Conservation (phyloP, 2,888 invertebrate genomes). For the Luperina nickerlii region DNA sequence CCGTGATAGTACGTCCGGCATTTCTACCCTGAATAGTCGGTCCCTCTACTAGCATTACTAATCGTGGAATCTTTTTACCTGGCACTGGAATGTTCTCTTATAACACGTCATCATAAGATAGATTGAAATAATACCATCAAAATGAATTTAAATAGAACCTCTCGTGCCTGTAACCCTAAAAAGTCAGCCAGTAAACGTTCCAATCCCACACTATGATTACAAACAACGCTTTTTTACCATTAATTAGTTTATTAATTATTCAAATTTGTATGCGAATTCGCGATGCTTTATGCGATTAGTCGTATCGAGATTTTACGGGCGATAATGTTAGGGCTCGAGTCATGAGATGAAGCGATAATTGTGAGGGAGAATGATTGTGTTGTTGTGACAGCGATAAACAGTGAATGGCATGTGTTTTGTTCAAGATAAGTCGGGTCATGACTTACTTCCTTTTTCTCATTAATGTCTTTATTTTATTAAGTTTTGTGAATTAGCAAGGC, state of each 20-base stretch:
- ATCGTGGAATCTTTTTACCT: background rate
- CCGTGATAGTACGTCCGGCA: too few relatives aligned
- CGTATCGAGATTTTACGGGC: slow-evolving; percentile 80
- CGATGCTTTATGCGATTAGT: slow-evolving; percentile 86
- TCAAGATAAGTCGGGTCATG: background rate
- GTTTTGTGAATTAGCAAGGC: background rate
- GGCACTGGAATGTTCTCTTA: too few relatives aligned
- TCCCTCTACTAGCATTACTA: background rate
- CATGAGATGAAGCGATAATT: slow-evolving; percentile 50
- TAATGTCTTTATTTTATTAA: background rate
- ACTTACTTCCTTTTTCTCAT: background rate
- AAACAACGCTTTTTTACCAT: slow-evolving; percentile 79
- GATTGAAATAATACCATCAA: too few relatives aligned
- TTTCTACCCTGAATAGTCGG: background rate
- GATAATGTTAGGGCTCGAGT: slow-evolving; percentile 53
- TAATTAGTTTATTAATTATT: slow-evolving; percentile 89
- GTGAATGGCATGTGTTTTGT: background rate
- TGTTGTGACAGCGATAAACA: slow-evolving; percentile 18
- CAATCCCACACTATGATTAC: slow-evolving; percentile 82
- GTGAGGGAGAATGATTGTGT: slow-evolving; percentile 12
- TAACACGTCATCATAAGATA: too few relatives aligned
- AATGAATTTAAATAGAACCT: slow-evolving; percentile 8
- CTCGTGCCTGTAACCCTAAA: slow-evolving; percentile 47
- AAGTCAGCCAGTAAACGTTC: slow-evolving; percentile 52
- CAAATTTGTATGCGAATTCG: slow-evolving; percentile 87